Conservation (phyloP, 2,113 vertebrate species). For the Seriola rivoliana region DNA sequence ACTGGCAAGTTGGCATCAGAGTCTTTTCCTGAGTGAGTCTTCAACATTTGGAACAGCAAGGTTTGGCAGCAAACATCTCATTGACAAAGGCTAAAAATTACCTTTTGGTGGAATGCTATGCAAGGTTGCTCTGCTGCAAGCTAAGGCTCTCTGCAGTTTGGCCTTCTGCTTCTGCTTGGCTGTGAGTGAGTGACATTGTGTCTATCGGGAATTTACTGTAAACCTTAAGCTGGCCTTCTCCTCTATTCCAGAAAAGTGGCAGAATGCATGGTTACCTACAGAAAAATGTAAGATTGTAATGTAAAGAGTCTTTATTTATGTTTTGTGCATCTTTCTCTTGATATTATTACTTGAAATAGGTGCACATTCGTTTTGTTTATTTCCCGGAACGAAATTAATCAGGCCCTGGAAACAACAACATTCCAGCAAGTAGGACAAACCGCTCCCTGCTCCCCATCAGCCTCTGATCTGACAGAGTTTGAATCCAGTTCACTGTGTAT, state of each 20-base stretch:
- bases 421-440: slow-evolving; percentile 54
- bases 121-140: neutral
- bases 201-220: neutral
- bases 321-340: neutral
- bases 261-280: neutral
- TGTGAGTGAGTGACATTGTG: neutral
- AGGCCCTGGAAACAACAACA: slow-evolving; percentile 9
- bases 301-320: neutral
- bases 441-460: slow-evolving; percentile 29
- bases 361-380: slow-evolving; percentile 17
- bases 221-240: neutral
- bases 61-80: slow-evolving; percentile 41
- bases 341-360: slow-evolving; percentile 14
- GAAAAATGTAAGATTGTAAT: neutral
- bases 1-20: slow-evolving; percentile 37
- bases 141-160: slow-evolving; percentile 35
- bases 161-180: neutral
- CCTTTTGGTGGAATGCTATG: slow-evolving; percentile 21
- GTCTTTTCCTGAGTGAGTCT: slow-evolving; percentile 20
- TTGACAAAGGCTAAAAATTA: slow-evolving; percentile 39
- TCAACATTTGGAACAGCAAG: slow-evolving; percentile 35
- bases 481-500: slow-evolving; percentile 24
- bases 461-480: slow-evolving; percentile 51
- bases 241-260: neutral
- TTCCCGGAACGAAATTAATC: slow-evolving; percentile 29